A percentile compares a stretch with the other conserved stretches of the same genome.
Evolutionary conservation across 2,113 vertebrate genomes (phyloP).

Genomic region (Pelobates fuscus): DNA sequence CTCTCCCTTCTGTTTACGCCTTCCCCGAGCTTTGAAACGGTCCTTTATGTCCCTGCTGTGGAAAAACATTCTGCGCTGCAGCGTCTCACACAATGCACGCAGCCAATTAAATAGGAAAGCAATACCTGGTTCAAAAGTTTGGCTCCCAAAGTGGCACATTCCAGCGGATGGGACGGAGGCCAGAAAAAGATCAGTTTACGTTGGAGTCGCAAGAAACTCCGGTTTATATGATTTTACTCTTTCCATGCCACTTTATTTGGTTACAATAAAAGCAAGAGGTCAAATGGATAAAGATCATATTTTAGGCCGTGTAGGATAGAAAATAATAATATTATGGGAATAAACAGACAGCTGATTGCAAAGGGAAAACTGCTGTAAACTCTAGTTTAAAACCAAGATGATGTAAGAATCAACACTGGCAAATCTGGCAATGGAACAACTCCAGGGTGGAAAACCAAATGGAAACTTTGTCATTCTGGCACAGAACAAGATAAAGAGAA

Average conservation of each 20-base stretch:
- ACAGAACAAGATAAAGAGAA: neutral
- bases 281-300: constrained; percentile 28
- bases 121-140: constrained; percentile 43
- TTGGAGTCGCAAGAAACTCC: constrained; percentile 11
- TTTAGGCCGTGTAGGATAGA: no score
- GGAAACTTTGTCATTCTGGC: neutral
- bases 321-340: no score
- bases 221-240: constrained; percentile 38
- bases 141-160: constrained; percentile 48
- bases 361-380: no score
- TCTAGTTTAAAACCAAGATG: neutral
- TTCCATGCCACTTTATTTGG: constrained; percentile 30
- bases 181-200: constrained; percentile 38
- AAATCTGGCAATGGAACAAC: neutral
- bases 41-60: constrained; percentile 48
- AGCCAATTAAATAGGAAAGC: constrained; percentile 47
- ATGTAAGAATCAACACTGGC: neutral
- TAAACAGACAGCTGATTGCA: no score
- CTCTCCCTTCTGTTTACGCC: constrained; percentile 40
- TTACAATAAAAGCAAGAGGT: constrained; percentile 31
- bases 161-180: constrained; percentile 36
- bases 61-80: constrained; percentile 44
- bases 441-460: neutral
- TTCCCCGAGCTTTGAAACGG: constrained; percentile 46
- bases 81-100: constrained; percentile 44